These are phyloP conservation scores for Theretra japonica DNA, from an alignment of 2,888 invertebrate species.

Conservation along the genomic window DNA sequence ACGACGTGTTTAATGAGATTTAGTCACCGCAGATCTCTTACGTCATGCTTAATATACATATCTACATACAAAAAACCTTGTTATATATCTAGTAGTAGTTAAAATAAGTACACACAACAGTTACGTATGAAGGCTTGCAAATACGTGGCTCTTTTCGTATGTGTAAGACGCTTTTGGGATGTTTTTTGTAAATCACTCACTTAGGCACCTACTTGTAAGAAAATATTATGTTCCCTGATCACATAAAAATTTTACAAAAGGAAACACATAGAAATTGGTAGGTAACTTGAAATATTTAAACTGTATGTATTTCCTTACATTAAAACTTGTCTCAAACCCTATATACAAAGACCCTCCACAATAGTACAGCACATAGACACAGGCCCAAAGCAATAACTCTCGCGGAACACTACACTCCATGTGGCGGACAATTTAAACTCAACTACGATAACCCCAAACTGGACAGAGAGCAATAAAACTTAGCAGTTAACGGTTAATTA, in stretches of 20 bases:
- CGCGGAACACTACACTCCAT: slow-evolving; percentile 64
- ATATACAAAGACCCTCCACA: slow-evolving; percentile 18
- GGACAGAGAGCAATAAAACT: slow-evolving; percentile 71
- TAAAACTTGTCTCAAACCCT: not conserved
- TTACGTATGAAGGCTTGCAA: too few relatives aligned
- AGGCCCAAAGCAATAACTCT: slow-evolving; percentile 59
- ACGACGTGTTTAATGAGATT: slow-evolving; percentile 3
- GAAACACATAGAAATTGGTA: too few relatives aligned
- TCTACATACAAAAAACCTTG: too few relatives aligned
- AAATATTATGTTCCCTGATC: too few relatives aligned
- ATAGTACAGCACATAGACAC: slow-evolving; percentile 10
- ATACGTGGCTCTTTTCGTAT: too few relatives aligned
- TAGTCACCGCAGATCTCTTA: not conserved
- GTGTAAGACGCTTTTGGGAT: too few relatives aligned
- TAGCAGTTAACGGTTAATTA: slow-evolving; percentile 78
- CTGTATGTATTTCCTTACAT: not conserved
- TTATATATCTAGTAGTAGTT: too few relatives aligned
- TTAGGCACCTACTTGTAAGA: too few relatives aligned
- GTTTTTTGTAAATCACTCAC: too few relatives aligned
- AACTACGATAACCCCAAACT: slow-evolving; percentile 68
- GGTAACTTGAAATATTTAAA: too few relatives aligned
- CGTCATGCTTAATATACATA: not conserved
- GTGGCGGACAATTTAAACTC: slow-evolving; percentile 70
- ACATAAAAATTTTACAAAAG: too few relatives aligned
- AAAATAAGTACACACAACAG: too few relatives aligned